A percentile compares a stretch with the other conserved stretches of the same genome.
phyloP scores from a whole-genome alignment of 2,888 invertebrate genomes.

The Agriopis leucophaearia region DNA sequence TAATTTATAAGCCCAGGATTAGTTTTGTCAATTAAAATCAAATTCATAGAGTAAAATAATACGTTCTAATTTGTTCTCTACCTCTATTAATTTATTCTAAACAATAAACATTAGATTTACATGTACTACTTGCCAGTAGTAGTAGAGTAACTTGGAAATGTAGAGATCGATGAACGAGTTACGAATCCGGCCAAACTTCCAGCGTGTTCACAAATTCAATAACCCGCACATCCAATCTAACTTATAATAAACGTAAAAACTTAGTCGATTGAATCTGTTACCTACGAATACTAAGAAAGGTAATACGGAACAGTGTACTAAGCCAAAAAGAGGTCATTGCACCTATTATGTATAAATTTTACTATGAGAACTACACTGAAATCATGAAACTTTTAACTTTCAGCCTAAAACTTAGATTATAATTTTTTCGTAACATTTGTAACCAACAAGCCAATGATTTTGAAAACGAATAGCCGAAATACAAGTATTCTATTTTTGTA shows the following conservation, averaged over 20 bases:
- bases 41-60: not conserved
- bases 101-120: constrained; percentile 7
- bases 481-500: too few relatives aligned
- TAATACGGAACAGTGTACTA: not conserved
- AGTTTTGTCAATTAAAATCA: constrained; percentile 4
- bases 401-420: too few relatives aligned
- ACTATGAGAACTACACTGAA: too few relatives aligned
- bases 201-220: constrained; percentile 46
- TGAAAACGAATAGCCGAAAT: too few relatives aligned
- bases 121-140: not conserved
- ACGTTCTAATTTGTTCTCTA: not conserved
- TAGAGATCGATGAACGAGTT: constrained; percentile 36
- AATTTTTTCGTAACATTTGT: too few relatives aligned
- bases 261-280: constrained; percentile 42
- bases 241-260: constrained; percentile 56
- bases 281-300: not conserved
- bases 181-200: constrained; percentile 31
- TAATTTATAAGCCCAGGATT: not conserved
- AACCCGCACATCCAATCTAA: constrained; percentile 53
- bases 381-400: too few relatives aligned
- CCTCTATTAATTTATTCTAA: constrained; percentile 6
- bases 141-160: constrained; percentile 14
- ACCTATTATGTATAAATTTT: too few relatives aligned
- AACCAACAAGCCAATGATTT: too few relatives aligned
- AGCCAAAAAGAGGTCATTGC: too few relatives aligned